These are phyloP conservation scores for Aspidiotus destructor DNA, from an alignment of 2,888 invertebrate genomes.

Conservation along the genomic window DNA sequence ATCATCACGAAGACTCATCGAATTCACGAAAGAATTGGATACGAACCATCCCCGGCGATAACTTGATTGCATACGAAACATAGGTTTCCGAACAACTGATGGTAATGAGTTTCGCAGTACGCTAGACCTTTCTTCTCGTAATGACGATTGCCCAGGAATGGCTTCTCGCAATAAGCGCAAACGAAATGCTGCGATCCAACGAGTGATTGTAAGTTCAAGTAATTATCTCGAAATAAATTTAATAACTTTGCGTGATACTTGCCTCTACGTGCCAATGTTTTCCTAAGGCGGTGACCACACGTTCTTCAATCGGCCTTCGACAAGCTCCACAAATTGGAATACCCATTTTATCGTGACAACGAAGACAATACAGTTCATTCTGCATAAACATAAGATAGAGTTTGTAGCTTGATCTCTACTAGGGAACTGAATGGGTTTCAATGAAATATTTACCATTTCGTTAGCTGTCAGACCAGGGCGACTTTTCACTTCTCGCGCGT, in stretches of 20 bases:
- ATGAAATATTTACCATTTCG: constrained; percentile 56
- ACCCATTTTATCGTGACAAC: constrained; percentile 99
- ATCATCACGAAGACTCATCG: background rate
- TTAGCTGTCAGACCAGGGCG: constrained; percentile 81
- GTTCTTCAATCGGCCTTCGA: constrained; percentile 94
- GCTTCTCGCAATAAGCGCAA: constrained; percentile 99
- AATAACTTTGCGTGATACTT: constrained; percentile 35
- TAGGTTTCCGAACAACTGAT: constrained; percentile 95
- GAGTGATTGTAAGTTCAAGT: constrained; percentile 9
- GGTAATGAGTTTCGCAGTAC: constrained; percentile 98
- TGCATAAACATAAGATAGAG: constrained; percentile 41
- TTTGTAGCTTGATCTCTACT: too few species aligned
- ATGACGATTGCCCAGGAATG: constrained; percentile 96
- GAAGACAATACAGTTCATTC: constrained; percentile 92
- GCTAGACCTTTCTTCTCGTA: constrained; percentile 97
- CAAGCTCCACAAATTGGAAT: constrained; percentile 99
- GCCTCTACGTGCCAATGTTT: constrained; percentile 98
- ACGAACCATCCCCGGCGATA: constrained; percentile 78
- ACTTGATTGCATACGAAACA: constrained; percentile 99
- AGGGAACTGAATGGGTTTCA: too few species aligned
- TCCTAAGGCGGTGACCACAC: constrained; percentile 95
- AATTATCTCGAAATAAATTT: constrained; percentile 3
- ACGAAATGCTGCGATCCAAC: constrained; percentile 77
- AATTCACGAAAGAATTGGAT: too few species aligned
- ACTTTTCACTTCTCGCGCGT: constrained; percentile 90